phyloP scores from a whole-genome alignment of 2,113 vertebrate genomes.

The Proterorhinus semilunaris region DNA sequence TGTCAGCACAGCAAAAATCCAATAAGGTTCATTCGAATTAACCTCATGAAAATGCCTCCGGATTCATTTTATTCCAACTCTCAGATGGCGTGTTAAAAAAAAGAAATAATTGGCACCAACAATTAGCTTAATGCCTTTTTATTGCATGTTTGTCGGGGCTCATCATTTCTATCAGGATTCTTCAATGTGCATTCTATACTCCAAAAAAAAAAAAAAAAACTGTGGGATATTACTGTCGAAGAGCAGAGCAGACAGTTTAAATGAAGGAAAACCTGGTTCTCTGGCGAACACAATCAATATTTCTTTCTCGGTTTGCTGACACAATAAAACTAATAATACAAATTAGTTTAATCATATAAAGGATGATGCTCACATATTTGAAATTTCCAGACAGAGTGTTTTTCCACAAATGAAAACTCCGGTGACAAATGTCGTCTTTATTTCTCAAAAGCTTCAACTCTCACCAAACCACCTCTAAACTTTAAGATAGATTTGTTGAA shows the following conservation, averaged over 20 bases:
- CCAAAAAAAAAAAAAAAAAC: background rate
- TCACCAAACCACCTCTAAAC: constrained; percentile 50
- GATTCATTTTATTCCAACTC: constrained; percentile 1
- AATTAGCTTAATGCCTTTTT: constrained; percentile 2
- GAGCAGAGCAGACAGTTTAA: background rate
- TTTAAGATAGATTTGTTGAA: constrained; percentile 32
- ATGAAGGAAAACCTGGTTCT: too few species aligned
- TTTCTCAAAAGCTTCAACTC: constrained; percentile 71
- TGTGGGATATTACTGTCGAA: background rate
- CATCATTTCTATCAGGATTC: background rate
- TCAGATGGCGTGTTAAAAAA: constrained; percentile 6
- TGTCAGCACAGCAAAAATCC: background rate
- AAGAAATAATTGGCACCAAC: background rate
- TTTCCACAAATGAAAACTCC: background rate
- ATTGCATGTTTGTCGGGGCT: background rate
- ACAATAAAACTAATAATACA: too few species aligned
- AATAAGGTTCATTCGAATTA: constrained; percentile 14
- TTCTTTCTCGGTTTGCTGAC: too few species aligned
- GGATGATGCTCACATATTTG: background rate
- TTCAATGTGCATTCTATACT: background rate
- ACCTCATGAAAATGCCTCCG: background rate
- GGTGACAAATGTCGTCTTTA: constrained; percentile 58
- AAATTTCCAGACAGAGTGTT: constrained; percentile 24
- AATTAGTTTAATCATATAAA: too few species aligned
- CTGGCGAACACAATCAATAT: too few species aligned